Evolutionary conservation across 1,140 invertebrate species (phyloP).

Genomic region (Gonioctena quinquepunctata): DNA sequence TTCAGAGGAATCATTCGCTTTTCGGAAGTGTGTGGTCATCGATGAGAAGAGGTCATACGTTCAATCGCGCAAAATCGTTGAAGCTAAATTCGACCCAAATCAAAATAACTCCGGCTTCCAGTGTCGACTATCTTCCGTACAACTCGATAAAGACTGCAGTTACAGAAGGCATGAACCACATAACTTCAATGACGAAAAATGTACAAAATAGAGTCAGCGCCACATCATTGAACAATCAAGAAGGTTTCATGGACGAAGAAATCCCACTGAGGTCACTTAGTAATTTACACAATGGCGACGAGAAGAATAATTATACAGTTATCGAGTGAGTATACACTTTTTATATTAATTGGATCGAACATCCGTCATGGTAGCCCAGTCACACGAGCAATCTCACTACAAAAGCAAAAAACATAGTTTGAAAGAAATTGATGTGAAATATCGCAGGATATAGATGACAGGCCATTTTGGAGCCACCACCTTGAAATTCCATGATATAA

Average conservation of each 20-base stretch:
- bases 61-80: conserved; percentile 63
- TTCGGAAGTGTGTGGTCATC: conserved; percentile 95
- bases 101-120: conserved; percentile 55
- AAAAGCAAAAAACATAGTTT: too few relatives aligned
- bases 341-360: too few relatives aligned
- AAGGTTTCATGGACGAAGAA: conserved; percentile 63
- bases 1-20: conserved; percentile 92
- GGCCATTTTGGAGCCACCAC: too few relatives aligned
- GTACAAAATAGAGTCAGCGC: conserved; percentile 55
- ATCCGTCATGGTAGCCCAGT: too few relatives aligned
- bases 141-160: conserved; percentile 65
- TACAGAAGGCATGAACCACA: conserved; percentile 64
- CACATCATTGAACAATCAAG: conserved; percentile 53
- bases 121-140: conserved; percentile 59
- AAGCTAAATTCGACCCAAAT: conserved; percentile 64
- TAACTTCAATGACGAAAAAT: conserved; percentile 57
- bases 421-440: too few relatives aligned
- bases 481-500: too few relatives aligned
- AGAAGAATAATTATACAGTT: conserved; percentile 64
- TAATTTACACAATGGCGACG: conserved; percentile 68
- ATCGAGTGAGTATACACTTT: conserved; percentile 67
- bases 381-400: too few relatives aligned
- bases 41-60: conserved; percentile 72
- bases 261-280: conserved; percentile 75
- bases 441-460: too few relatives aligned